Conservation (phyloP, 2,888 invertebrate species). For the Sarcophaga rosellei region DNA sequence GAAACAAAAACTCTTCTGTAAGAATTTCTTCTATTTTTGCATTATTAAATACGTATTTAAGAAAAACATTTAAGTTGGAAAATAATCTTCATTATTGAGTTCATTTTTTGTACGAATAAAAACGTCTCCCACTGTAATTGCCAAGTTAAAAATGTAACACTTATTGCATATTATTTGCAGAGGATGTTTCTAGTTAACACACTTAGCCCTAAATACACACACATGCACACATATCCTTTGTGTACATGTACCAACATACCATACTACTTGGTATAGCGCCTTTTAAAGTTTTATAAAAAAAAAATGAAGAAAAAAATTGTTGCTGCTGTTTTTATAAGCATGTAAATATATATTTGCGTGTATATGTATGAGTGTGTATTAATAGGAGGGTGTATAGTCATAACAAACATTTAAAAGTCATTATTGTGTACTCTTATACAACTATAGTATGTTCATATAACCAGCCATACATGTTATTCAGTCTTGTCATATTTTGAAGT, state of each 20-base stretch:
- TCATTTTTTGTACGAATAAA: neutral
- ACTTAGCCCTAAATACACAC: neutral
- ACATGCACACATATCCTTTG: neutral
- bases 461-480: neutral
- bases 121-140: neutral
- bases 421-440: neutral
- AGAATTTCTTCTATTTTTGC: too few relatives aligned
- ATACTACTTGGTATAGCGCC: too few relatives aligned
- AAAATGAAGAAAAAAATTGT: too few relatives aligned
- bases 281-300: too few relatives aligned
- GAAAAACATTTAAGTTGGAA: too few relatives aligned
- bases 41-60: too few relatives aligned
- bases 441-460: too few relatives aligned
- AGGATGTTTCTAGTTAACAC: constrained; percentile 2
- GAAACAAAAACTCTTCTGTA: neutral
- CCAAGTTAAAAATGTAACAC: constrained; percentile 12
- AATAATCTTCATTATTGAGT: neutral
- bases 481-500: neutral
- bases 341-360: neutral
- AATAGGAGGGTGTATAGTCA: neutral
- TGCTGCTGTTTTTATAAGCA: neutral
- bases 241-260: neutral
- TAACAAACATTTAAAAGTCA: constrained; percentile 37
- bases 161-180: neutral
- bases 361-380: neutral